Base-by-base conservation (phyloP, 2,888 invertebrate genomes). In the Tuberolachnus salignus region DNA sequence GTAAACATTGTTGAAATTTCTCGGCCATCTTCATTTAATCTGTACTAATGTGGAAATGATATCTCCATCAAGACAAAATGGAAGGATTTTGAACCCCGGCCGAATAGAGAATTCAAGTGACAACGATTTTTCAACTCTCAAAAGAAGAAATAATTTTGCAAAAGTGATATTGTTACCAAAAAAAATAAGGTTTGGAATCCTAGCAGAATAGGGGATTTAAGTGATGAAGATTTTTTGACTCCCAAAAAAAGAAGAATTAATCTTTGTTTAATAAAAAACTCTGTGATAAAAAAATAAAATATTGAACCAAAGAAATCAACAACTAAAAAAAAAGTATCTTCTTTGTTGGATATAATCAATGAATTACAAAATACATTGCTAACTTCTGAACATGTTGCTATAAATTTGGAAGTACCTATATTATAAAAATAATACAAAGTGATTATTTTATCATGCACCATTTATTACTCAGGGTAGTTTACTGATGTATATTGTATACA, bases 211-310 rank as follows among this genome's bases (percentile, higher is more conserved):
- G 57, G 57, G 1, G 57, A 51, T 51, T 51, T 51, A 16, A n/a
- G 51, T 16, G 51, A 51, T 16, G 51, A n/a, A 51, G 51, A 51
- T 59, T 59, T 59, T 59, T 59, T 23, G 14, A 26, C 57, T 59
- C 57, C 26, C 16, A 16, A 14, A 4, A 59, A 59, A 14, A 59
- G 23, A 4, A 59, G 23, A 26, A 23, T 8, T 13, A 26, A 26
- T 23, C 23, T 59, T 59, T 23, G 26, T 13, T 6, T 59, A 59
- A 1, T 59, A 59, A 23, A 10, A 59, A 59, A 3, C 3, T 23
- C 57, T 59, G 26, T 59, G 11, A 26, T 13, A 26, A 26, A 59
- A 59, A 59, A 59, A 59, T 26, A 59, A 59, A 59, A 16, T 26
- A 23, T 59, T 26, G n/a, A 23, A 3, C 14, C 26, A 59, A 59